Evolutionary conservation across 2,113 vertebrate species (phyloP).

Genomic region (Gopherus evgoodei): DNA sequence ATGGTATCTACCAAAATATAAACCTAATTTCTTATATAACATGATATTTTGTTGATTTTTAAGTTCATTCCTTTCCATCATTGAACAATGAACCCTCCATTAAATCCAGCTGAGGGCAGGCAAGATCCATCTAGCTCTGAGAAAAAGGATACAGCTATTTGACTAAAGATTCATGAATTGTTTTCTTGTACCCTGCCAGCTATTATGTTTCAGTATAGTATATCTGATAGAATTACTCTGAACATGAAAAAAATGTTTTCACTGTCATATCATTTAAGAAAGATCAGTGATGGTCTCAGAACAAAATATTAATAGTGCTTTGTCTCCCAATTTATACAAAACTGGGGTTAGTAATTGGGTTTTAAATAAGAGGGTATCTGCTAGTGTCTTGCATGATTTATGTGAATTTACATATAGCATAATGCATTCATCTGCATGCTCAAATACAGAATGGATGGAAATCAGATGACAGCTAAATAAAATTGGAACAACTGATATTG

Average conservation of each 20-base stretch:
- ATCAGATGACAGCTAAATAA: neutral
- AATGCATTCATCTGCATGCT: neutral
- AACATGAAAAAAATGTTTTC: neutral
- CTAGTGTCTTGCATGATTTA: neutral
- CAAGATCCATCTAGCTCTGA: constrained; percentile 67
- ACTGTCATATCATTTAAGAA: neutral
- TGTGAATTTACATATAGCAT: neutral
- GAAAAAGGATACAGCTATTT: neutral
- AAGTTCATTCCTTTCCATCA: constrained; percentile 5
- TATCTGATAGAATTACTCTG: constrained; percentile 36
- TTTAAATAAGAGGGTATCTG: constrained; percentile 37
- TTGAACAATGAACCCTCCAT: constrained; percentile 41
- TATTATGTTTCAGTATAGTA: constrained; percentile 17
- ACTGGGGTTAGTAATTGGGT: neutral
- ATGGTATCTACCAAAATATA: neutral
- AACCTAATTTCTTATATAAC: constrained; percentile 36
- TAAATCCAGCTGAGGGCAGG: constrained; percentile 77
- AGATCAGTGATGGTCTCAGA: constrained; percentile 33
- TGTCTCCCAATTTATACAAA: constrained; percentile 41
- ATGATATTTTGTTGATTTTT: neutral
- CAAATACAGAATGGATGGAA: neutral
- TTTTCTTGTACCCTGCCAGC: constrained; percentile 40
- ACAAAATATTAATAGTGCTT: constrained; percentile 2
- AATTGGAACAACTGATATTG: neutral
- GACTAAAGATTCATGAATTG: constrained; percentile 47